A percentile compares a stretch with the other conserved stretches of the same genome.
Evolutionary conservation across 2,888 invertebrate genomes (phyloP).

Genomic region (Eupelmus urozonus): DNA sequence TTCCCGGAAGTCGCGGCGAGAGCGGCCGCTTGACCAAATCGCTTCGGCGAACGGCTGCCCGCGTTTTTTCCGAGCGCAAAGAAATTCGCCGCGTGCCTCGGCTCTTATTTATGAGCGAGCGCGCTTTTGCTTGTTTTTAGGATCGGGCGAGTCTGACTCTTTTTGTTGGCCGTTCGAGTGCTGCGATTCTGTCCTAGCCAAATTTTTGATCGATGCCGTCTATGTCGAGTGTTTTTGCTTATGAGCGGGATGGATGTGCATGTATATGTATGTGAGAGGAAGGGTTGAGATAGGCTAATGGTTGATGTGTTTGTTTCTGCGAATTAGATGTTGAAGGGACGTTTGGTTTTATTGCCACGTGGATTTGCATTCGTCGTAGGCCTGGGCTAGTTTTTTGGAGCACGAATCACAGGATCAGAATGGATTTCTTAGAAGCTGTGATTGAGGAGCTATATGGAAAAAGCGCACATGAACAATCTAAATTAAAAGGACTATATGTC

Average conservation of each 20-base stretch:
- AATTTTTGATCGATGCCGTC: constrained; percentile 53
- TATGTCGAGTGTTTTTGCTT: constrained; percentile 31
- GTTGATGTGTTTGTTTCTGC: no score
- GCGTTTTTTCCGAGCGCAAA: constrained; percentile 8
- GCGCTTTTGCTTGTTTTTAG: not conserved
- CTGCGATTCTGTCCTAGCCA: constrained; percentile 12
- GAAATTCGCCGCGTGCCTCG: not conserved
- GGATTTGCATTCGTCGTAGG: constrained; percentile 5
- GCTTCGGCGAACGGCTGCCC: constrained; percentile 62
- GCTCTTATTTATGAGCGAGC: not conserved
- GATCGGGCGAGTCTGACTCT: not conserved
- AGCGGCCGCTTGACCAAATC: constrained; percentile 61
- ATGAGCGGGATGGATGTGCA: not conserved
- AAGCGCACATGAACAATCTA: no score
- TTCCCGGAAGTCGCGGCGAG: constrained; percentile 66
- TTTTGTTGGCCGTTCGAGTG: not conserved
- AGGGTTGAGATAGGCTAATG: no score
- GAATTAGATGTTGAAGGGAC: no score
- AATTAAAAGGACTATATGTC: no score
- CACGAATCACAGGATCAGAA: no score
- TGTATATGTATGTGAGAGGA: no score
- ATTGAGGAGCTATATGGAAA: no score
- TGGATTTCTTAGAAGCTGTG: no score
- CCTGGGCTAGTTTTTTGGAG: no score
- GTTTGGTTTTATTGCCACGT: not conserved